These are phyloP conservation scores for Agrypnia vestita DNA, from an alignment of 1,140 invertebrate genomes.

Conservation along the genomic window DNA sequence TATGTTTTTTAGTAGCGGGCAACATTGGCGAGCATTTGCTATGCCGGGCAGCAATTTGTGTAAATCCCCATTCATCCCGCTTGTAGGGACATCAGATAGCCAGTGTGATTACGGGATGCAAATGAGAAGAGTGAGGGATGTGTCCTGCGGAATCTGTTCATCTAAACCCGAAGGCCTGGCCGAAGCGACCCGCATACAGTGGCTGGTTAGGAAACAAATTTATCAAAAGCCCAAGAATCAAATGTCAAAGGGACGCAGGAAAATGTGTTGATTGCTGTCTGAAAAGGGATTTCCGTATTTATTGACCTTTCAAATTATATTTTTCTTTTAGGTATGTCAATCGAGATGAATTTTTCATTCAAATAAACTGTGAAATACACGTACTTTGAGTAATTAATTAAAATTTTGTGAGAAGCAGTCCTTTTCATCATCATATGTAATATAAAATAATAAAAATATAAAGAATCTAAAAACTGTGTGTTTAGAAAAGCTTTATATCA, in stretches of 20 bases:
- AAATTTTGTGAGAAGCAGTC: too few species aligned
- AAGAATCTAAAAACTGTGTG: too few species aligned
- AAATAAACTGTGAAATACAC: too few species aligned
- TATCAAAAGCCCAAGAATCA: background rate
- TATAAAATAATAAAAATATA: too few species aligned
- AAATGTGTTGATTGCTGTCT: background rate
- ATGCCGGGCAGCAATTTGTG: constrained; percentile 36
- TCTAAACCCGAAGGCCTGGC: background rate
- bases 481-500: too few species aligned
- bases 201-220: background rate
- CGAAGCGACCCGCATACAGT: too few species aligned
- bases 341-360: too few species aligned
- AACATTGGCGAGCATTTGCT: constrained; percentile 2
- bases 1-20: background rate
- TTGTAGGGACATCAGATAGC: constrained; percentile 25
- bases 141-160: background rate
- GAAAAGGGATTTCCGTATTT: background rate
- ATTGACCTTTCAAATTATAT: too few species aligned
- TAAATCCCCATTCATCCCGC: constrained; percentile 13
- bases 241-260: background rate
- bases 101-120: constrained; percentile 32
- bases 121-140: constrained; percentile 17
- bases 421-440: too few species aligned
- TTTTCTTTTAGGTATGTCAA: too few species aligned
- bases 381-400: too few species aligned